Evolutionary conservation across 2,888 invertebrate genomes (phyloP).

Genomic region (Machimus rusticus): DNA sequence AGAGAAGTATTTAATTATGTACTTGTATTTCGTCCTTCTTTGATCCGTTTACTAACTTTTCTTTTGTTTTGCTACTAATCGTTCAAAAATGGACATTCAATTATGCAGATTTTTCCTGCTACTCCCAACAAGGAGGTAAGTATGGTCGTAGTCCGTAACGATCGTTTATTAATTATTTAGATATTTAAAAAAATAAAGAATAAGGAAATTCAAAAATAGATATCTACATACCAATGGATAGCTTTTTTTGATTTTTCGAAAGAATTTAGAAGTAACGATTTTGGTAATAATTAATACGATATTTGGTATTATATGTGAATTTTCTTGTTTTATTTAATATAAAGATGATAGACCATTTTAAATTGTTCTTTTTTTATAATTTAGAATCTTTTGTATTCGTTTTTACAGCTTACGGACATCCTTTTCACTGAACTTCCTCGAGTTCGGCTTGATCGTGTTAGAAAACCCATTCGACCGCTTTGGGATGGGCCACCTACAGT

Average conservation of each 20-base stretch:
- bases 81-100: constrained; percentile 13
- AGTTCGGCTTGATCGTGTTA: constrained; percentile 73
- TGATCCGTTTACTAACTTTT: neutral
- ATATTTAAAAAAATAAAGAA: neutral
- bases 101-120: constrained; percentile 61
- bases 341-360: neutral
- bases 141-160: constrained; percentile 48
- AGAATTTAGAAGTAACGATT: too few species aligned
- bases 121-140: constrained; percentile 63
- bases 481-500: constrained; percentile 69
- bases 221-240: neutral
- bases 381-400: neutral
- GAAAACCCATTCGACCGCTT: constrained; percentile 64
- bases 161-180: neutral
- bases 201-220: neutral
- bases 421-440: constrained; percentile 66
- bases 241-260: too few species aligned
- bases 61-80: constrained; percentile 11
- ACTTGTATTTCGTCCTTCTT: neutral
- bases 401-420: constrained; percentile 59
- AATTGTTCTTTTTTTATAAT: neutral
- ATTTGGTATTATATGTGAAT: neutral
- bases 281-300: too few species aligned
- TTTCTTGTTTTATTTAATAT: neutral
- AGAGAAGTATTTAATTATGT: neutral